phyloP scores from a whole-genome alignment of 1,140 invertebrate species.

The Anoplolepis gracilipes region DNA sequence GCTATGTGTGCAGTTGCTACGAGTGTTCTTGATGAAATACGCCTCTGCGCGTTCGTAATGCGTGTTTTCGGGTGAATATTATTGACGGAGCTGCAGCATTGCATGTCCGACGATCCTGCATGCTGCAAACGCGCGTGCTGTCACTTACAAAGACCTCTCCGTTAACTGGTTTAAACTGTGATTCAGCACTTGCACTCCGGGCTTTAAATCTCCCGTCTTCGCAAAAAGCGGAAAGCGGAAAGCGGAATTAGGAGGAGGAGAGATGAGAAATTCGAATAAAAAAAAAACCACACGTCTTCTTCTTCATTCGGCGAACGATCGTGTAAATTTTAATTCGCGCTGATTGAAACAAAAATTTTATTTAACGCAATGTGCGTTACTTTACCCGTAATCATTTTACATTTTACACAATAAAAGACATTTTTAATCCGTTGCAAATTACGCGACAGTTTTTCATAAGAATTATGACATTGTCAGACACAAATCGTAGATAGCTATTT shows the following conservation, averaged over 20 bases:
- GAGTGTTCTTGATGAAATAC: constrained; percentile 18
- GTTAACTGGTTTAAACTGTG: constrained; percentile 47
- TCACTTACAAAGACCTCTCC: constrained; percentile 39
- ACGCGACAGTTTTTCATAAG: background rate
- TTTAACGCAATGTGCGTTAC: background rate
- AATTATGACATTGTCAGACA: background rate
- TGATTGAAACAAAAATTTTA: constrained; percentile 2
- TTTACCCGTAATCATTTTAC: background rate
- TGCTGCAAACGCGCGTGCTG: constrained; percentile 22
- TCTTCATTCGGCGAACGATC: background rate
- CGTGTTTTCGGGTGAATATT: constrained; percentile 9
- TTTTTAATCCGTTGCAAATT: background rate
- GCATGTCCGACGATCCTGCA: constrained; percentile 16
- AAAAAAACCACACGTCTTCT: background rate
- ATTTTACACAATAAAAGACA: background rate
- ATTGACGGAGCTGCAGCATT: constrained; percentile 17
- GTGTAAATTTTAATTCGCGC: background rate
- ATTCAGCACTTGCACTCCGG: constrained; percentile 10
- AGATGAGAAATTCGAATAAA: background rate
- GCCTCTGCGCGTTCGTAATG: background rate
- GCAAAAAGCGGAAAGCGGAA: too few relatives aligned
- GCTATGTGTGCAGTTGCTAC: constrained; percentile 14
- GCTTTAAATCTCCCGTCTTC: constrained; percentile 22
- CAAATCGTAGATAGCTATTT: background rate
- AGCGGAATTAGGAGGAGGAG: background rate